A percentile compares a stretch with the other conserved stretches of the same genome.
These are phyloP conservation scores for Trematocara stigmaticum DNA, from an alignment of 2,113 vertebrate species.

Conservation along the genomic window DNA sequence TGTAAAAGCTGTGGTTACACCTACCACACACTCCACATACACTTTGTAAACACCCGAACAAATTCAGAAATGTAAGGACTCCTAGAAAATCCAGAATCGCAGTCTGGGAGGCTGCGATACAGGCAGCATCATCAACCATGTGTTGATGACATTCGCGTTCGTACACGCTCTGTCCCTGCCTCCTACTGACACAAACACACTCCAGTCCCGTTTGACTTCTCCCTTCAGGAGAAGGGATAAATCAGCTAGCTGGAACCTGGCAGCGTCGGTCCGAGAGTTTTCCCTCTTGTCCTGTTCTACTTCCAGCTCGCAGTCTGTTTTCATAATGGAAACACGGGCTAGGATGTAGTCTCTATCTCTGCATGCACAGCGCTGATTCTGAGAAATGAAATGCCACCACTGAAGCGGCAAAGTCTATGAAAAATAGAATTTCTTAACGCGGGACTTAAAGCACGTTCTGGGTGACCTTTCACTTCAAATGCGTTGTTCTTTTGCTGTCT, in stretches of 20 bases:
- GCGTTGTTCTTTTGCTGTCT: background rate
- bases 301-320: conserved; percentile 19
- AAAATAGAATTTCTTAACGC: background rate
- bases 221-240: conserved; percentile 18
- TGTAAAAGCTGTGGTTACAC: background rate
- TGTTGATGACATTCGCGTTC: background rate
- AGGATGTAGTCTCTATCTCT: background rate
- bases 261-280: conserved; percentile 8
- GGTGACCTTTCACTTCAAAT: background rate
- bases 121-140: background rate
- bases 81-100: background rate
- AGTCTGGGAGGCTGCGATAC: background rate
- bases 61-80: background rate
- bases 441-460: background rate
- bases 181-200: background rate
- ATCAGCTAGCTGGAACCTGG: conserved; percentile 11
- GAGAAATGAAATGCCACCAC: conserved; percentile 12
- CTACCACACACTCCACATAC: background rate
- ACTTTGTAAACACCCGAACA: background rate
- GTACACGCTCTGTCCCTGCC: background rate
- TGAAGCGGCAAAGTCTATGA: conserved; percentile 1
- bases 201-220: conserved; percentile 6
- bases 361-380: background rate
- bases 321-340: conserved; percentile 9
- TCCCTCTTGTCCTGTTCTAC: conserved; percentile 38